Percentiles rank a stretch among this genome's conserved stretches.
phyloP scores from a whole-genome alignment of 1,140 invertebrate species.

The Drosophila parabipectinata region DNA sequence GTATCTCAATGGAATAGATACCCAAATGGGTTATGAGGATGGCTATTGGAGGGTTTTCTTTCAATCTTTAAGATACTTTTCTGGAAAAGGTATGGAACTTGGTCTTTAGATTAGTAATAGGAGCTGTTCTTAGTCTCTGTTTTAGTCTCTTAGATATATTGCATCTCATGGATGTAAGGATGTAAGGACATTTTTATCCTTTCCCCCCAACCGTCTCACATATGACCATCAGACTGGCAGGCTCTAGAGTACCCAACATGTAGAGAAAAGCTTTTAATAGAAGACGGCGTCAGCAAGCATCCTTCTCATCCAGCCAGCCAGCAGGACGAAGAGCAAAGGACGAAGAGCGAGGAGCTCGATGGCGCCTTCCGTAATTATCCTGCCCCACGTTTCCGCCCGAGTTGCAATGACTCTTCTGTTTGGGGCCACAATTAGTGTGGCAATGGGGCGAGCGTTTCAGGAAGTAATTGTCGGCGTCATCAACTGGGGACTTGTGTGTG shows the following conservation, averaged over 20 bases:
- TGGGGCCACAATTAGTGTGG: constrained; percentile 40
- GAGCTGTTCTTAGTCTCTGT: not conserved
- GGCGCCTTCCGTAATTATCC: constrained; percentile 38
- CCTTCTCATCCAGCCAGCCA: constrained; percentile 12
- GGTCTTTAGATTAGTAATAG: not conserved
- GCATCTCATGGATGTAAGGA: constrained; percentile 5
- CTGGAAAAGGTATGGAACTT: no score
- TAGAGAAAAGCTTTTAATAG: constrained; percentile 39
- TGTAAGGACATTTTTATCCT: constrained; percentile 17
- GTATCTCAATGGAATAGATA: no score
- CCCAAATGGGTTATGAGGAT: not conserved
- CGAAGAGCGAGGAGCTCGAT: not conserved
- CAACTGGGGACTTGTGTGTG: constrained; percentile 14
- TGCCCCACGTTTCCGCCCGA: constrained; percentile 1
- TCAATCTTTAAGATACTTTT: no score
- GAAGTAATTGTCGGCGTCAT: constrained; percentile 43
- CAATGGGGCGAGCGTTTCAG: constrained; percentile 32
- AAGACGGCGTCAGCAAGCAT: constrained; percentile 46
- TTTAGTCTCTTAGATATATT: not conserved
- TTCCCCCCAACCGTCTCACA: not conserved
- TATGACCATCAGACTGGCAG: constrained; percentile 8
- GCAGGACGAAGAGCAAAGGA: not conserved
- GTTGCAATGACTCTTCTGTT: constrained; percentile 36
- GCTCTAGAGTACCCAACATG: constrained; percentile 16
- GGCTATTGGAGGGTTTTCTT: no score